A percentile compares a stretch with the other conserved stretches of the same genome.
Conservation (phyloP, 2,888 invertebrate species). For the Muschampia plurimacula region DNA sequence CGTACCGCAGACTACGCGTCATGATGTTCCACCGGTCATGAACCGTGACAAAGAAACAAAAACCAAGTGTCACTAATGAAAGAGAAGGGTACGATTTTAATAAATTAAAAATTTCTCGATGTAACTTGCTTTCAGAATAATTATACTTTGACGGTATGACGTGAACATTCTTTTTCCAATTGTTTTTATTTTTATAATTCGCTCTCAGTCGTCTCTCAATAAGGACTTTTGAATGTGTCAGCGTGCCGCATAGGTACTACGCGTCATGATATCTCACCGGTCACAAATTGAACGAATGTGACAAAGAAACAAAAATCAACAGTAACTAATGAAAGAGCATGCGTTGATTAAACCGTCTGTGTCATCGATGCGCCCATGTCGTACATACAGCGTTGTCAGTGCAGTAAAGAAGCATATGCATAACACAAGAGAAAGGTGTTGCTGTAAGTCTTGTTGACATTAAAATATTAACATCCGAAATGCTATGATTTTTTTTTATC, state of each 20-base stretch:
- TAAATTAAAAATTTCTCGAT: no score
- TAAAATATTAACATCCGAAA: no score
- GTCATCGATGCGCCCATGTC: no score
- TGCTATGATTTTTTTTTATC: no score
- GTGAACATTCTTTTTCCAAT: no score
- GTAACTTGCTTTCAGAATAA: no score
- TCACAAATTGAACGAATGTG: constrained; percentile 27
- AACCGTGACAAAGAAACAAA: constrained; percentile 42
- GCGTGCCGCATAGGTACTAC: neutral
- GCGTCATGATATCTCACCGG: constrained; percentile 23
- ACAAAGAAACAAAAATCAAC: constrained; percentile 51
- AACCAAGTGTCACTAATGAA: constrained; percentile 75
- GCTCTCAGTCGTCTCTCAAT: no score
- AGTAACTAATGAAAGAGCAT: constrained; percentile 77
- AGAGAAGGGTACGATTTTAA: constrained; percentile 54
- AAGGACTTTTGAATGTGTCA: no score
- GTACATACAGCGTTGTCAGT: constrained; percentile 33
- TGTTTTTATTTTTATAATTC: no score
- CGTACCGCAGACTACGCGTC: constrained; percentile 9
- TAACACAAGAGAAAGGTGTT: no score
- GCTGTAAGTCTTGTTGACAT: no score
- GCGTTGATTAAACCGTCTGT: constrained; percentile 74
- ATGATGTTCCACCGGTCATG: constrained; percentile 23
- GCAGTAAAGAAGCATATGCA: constrained; percentile 6
- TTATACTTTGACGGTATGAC: no score